Conservation (phyloP, 2,888 invertebrate species). For the Hemaris fuciformis region DNA sequence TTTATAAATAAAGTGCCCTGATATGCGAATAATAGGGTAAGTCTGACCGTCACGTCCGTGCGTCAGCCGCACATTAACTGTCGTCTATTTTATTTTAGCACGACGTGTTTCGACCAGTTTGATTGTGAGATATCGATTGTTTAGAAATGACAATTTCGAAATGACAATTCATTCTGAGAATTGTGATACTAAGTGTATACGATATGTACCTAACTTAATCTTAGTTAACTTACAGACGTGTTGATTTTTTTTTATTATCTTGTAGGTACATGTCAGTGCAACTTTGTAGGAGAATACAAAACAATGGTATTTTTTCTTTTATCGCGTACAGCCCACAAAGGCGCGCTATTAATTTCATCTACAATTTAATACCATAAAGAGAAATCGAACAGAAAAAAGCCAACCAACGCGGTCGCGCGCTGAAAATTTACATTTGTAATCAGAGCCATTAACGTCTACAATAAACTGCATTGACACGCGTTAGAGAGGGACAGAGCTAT, state of each 20-base stretch:
- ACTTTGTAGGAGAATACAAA: not conserved
- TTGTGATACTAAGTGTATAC: not conserved
- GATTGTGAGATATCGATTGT: constrained; percentile 3
- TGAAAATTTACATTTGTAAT: constrained; percentile 81
- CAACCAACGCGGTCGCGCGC: constrained; percentile 74
- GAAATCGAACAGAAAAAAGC: constrained; percentile 70
- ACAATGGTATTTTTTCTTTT: constrained; percentile 7
- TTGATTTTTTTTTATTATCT: not conserved
- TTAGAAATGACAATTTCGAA: not conserved
- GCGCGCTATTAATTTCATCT: constrained; percentile 56
- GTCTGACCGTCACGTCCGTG: constrained; percentile 51
- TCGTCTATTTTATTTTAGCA: constrained; percentile 51
- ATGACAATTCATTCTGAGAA: not conserved
- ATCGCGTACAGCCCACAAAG: constrained; percentile 7
- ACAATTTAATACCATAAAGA: constrained; percentile 74
- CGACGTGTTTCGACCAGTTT: constrained; percentile 38
- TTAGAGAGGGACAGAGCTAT: constrained; percentile 58
- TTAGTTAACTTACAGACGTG: not conserved
- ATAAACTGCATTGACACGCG: constrained; percentile 79
- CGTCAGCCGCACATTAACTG: constrained; percentile 44
- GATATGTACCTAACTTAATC: not conserved
- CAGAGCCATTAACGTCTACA: constrained; percentile 78
- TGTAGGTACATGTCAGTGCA: not conserved
- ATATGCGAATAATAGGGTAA: constrained; percentile 77
- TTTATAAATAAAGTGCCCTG: constrained; percentile 77